Base-by-base conservation (phyloP, 2,113 vertebrate genomes). In the Chaetorhynchus papuensis region DNA sequence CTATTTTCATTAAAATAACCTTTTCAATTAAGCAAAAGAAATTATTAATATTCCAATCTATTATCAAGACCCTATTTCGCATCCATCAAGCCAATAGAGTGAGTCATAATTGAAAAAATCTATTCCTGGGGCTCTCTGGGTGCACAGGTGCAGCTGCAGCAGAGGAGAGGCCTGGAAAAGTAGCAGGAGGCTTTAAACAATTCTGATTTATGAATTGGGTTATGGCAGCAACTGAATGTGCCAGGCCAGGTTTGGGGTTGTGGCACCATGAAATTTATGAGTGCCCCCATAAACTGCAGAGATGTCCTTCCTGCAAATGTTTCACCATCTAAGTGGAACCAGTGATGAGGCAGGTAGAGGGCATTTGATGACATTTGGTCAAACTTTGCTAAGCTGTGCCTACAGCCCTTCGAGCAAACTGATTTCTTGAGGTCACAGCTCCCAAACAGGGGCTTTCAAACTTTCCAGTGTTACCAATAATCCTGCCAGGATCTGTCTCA, bases 381-480 rank as follows among this genome's bases (percentile, higher is more conserved):
- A 42, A 33, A 54, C 54, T 54, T 54, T 68, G 61, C 5, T n/a
- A 15, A 45, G 39, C 47, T 54, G n/a, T 30, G 63, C 53, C 60
- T 37, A 11, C 53, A 45, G 53, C 45, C 45, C 69, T 15, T 15
- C 19, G 19, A 61, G 26, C 60, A 61, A 83, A 41, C 26, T 2
- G n/a, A 31, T 26, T 35, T 18, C 47, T 27, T 3, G 2, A 23
- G 70, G 39, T 13, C n/a, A 10, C 41, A 27, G 70, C 39, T 76
- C 30, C 24, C n/a, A 18, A 1, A 3, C 10, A 10, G 28, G 24
- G 61, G 5, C n/a, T 26, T 3, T 3, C 41, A 3, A 0, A 4
- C 1, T 42, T 35, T 7, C 11, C 30, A 20, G 8, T 3, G 22
- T 11, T 6, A 6, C 18, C 4, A 4, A n/a, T 2, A 26, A 16